Conservation (phyloP, 2,888 invertebrate species). For the Drosophila sordidula region DNA sequence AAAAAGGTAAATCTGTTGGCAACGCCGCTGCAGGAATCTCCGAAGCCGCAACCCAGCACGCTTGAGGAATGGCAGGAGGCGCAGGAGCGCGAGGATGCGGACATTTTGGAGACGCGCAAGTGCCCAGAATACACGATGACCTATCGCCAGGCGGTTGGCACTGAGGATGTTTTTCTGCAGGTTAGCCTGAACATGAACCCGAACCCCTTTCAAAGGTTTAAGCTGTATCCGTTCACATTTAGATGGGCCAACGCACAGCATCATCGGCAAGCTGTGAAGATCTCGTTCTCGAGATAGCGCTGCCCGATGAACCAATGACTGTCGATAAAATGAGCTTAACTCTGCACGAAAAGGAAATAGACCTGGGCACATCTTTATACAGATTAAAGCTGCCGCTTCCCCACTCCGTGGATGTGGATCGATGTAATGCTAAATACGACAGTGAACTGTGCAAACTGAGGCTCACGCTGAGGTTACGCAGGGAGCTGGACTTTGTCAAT, state of each 20-base stretch:
- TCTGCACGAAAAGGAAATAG: conserved; percentile 87
- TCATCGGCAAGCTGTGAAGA: conserved; percentile 94
- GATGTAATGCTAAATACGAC: conserved; percentile 93
- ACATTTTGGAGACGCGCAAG: conserved; percentile 87
- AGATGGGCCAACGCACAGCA: conserved; percentile 93
- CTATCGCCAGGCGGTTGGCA: conserved; percentile 93
- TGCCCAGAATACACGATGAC: conserved; percentile 91
- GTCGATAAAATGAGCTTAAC: conserved; percentile 91
- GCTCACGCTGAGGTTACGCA: conserved; percentile 90
- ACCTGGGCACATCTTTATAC: conserved; percentile 88
- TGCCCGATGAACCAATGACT: conserved; percentile 89
- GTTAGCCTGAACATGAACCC: conserved; percentile 83
- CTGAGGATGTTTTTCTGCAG: conserved; percentile 94
- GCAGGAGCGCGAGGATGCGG: conserved; percentile 87
- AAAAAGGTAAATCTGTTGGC: conserved; percentile 54
- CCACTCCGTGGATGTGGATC: conserved; percentile 92
- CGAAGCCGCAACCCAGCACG: conserved; percentile 56
- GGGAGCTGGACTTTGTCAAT: conserved; percentile 95
- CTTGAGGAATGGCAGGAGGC: conserved; percentile 84
- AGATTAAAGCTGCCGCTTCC: conserved; percentile 91
- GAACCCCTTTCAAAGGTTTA: background rate
- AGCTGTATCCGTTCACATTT: conserved; percentile 51
- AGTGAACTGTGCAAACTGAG: conserved; percentile 88
- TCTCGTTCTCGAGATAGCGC: conserved; percentile 90
- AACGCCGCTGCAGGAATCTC: conserved; percentile 55